Conservation (phyloP, 2,888 invertebrate genomes). For the Neria commutata region DNA sequence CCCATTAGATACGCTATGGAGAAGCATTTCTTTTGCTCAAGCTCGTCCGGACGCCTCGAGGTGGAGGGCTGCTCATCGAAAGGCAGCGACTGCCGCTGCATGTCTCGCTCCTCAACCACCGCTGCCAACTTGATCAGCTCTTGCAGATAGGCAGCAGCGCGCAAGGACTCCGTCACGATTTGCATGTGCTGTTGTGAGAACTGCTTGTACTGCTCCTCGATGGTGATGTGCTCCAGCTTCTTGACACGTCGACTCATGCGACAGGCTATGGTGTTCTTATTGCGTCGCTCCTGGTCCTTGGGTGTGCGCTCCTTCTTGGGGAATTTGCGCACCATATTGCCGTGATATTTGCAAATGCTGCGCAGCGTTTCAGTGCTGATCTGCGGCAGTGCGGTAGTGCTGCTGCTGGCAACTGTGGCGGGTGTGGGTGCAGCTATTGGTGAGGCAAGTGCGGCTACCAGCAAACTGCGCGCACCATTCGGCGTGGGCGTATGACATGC, state of each 20-base stretch:
- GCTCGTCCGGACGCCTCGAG: too few species aligned
- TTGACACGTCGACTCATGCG: constrained; percentile 54
- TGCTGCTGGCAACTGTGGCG: neutral
- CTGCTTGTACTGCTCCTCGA: constrained; percentile 52
- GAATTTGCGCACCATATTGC: constrained; percentile 55
- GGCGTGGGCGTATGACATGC: neutral
- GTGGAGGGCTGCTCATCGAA: neutral
- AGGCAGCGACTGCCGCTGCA: too few species aligned
- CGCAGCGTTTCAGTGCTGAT: constrained; percentile 42
- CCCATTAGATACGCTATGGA: constrained; percentile 14
- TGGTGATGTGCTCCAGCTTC: constrained; percentile 50
- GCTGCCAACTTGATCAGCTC: constrained; percentile 39
- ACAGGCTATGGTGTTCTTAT: constrained; percentile 57
- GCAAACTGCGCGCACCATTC: neutral
- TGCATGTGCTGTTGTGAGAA: constrained; percentile 36
- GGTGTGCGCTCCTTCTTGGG: constrained; percentile 53
- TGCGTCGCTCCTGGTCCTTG: constrained; percentile 56
- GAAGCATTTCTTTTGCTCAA: constrained; percentile 1
- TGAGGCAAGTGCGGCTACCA: neutral
- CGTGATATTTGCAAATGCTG: constrained; percentile 52
- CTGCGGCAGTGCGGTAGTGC: constrained; percentile 17
- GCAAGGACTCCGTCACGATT: constrained; percentile 43
- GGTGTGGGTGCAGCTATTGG: constrained; percentile 1
- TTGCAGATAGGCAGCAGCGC: constrained; percentile 46
- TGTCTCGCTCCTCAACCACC: neutral